Conservation (phyloP, 2,797 vertebrate genomes). For the Hylomyscus alleni region DNA sequence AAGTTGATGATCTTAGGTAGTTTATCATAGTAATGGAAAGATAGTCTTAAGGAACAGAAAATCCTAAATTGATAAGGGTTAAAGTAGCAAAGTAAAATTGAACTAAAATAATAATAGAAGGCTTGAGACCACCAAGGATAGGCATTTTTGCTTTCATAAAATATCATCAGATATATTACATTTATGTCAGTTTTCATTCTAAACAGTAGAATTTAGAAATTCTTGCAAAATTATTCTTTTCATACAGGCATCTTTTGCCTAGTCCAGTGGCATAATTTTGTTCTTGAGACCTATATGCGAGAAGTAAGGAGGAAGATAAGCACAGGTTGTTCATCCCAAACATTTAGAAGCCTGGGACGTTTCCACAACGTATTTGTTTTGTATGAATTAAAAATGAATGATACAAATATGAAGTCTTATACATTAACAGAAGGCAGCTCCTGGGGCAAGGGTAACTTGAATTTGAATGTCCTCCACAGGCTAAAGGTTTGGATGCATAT, state of each 20-base stretch:
- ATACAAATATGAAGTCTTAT: no score
- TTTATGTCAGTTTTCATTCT: not conserved
- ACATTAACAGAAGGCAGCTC: not conserved
- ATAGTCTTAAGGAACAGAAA: not conserved
- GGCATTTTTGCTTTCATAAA: not conserved
- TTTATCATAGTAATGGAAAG: not conserved
- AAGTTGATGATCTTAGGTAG: not conserved
- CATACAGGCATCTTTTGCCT: not conserved
- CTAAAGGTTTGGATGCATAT: not conserved
- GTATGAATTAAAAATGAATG: not conserved
- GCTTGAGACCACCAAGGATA: not conserved
- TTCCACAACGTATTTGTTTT: no score
- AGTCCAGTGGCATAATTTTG: not conserved
- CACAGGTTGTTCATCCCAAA: no score
- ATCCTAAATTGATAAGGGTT: not conserved
- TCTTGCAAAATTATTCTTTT: not conserved
- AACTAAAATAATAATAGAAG: not conserved
- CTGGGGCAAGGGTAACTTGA: not conserved
- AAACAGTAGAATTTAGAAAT: no score
- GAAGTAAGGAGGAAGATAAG: not conserved
- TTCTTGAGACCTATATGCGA: not conserved
- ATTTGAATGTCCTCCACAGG: not conserved
- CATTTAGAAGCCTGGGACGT: no score
- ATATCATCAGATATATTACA: not conserved
- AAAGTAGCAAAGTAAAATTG: constrained; percentile 14